Base-by-base conservation (phyloP, 2,113 vertebrate genomes). In the Oncorhynchus tshawytscha region DNA sequence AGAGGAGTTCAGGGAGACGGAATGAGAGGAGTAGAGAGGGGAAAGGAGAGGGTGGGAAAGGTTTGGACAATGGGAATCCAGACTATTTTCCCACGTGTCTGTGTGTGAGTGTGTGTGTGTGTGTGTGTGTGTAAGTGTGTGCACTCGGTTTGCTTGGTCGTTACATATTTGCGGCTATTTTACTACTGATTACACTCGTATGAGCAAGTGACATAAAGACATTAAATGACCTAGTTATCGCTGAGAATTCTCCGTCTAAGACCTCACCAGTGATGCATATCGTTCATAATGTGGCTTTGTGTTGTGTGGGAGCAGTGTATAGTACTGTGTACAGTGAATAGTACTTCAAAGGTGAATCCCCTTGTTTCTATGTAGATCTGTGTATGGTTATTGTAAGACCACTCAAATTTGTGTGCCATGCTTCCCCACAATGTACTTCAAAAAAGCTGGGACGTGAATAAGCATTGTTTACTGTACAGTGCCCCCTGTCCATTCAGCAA, bases 391-490 rank as follows among this genome's bases (percentile, higher is more conserved):
- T 31, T 27, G 1, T 68, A 71, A n/a, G 54, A 11, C 73, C 71
- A 31, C 65, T 74, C 65, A 68, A 49, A 75, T 77, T 83, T 15
- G 59, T 45, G 45, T 16, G 62, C 54, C 31, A 66, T 71, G 39
- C 78, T 54, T 54, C 16, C 15, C 51, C 51, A 54, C 1, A 27
- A 45, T 75, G 31, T 54, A 74, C 81, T 74, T 81, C 60, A 78
- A 87, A 87, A 87, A 77, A 69, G 69, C 67, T 8, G 29, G 8
- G 29, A 22, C 3, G 1, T 57, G 67, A 76, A 70, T 69, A 27
- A 15, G 49, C 64, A 5, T 67, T 59, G 29, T 73, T 68, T 68
- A 65, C 59, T 20, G 60, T 8, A 4, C 59, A 62, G 66, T 11
- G 48, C 20, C 16, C 51, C 78, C 48, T 39, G 51, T 34, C 54